phyloP scores from a whole-genome alignment of 2,888 invertebrate genomes.

The Parasteatoda lunata region DNA sequence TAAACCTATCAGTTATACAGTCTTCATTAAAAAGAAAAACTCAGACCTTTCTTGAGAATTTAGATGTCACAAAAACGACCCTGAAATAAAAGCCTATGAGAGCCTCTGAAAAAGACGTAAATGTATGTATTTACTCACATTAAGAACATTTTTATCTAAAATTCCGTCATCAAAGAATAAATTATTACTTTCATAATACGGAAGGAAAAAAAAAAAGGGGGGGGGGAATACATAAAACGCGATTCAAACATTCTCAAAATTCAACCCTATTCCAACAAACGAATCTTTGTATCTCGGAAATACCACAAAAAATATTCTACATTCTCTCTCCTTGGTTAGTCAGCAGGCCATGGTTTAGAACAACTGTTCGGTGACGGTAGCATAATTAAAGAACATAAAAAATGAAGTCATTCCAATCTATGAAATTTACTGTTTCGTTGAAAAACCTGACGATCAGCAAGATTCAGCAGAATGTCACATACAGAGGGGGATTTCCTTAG shows the following conservation, averaged over 20 bases:
- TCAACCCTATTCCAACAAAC: background rate
- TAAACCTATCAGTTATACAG: no score
- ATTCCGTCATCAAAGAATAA: background rate
- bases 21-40: no score
- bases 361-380: constrained; percentile 8
- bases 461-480: background rate
- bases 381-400: background rate
- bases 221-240: background rate
- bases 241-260: background rate
- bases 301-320: background rate
- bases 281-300: background rate
- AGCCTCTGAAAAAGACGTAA: no score
- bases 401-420: background rate
- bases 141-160: background rate
- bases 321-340: background rate
- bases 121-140: background rate
- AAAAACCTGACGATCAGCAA: constrained; percentile 4
- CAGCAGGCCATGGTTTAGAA: background rate
- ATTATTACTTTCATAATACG: background rate
- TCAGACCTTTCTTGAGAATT: no score
- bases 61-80: no score
- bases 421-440: background rate
- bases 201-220: background rate
- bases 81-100: no score
- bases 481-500: constrained; percentile 7